phyloP scores from a whole-genome alignment of 2,888 invertebrate species.

The Platycheirus rosarum region DNA sequence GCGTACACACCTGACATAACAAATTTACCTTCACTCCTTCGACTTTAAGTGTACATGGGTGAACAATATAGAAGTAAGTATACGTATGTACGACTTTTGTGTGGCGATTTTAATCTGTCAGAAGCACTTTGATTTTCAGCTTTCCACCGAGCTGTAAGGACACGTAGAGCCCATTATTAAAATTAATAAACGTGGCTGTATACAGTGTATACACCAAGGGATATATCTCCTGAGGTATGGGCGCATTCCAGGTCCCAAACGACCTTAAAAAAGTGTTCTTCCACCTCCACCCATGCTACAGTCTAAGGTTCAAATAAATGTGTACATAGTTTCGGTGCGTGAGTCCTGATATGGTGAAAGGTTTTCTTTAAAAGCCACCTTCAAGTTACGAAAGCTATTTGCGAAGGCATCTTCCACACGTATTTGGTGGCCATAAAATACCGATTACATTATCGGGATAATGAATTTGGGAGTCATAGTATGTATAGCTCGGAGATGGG shows the following conservation, averaged over 20 bases:
- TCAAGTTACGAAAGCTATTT: constrained; percentile 47
- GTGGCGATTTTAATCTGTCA: constrained; percentile 70
- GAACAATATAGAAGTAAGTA: not conserved
- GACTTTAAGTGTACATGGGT: no score
- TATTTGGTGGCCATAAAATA: constrained; percentile 71
- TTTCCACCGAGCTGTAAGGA: constrained; percentile 32
- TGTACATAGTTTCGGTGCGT: constrained; percentile 51
- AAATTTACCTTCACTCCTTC: not conserved
- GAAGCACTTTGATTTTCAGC: constrained; percentile 67
- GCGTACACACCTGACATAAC: constrained; percentile 54
- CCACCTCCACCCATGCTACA: not conserved
- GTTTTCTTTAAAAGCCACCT: constrained; percentile 1
- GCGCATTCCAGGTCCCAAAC: constrained; percentile 28
- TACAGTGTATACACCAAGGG: not conserved
- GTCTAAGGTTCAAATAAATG: constrained; percentile 32
- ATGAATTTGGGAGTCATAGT: constrained; percentile 69
- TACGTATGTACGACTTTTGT: constrained; percentile 10
- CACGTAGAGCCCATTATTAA: constrained; percentile 68
- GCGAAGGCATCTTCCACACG: constrained; percentile 63
- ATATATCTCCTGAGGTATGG: constrained; percentile 23
- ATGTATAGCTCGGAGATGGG: constrained; percentile 37
- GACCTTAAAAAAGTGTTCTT: constrained; percentile 6
- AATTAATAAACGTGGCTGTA: constrained; percentile 60
- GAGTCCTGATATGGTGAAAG: constrained; percentile 32
- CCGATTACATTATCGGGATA: constrained; percentile 73